A percentile compares a stretch with the other conserved stretches of the same genome.
Conservation (phyloP, 2,888 invertebrate species). For the Stenodera caucasica region DNA sequence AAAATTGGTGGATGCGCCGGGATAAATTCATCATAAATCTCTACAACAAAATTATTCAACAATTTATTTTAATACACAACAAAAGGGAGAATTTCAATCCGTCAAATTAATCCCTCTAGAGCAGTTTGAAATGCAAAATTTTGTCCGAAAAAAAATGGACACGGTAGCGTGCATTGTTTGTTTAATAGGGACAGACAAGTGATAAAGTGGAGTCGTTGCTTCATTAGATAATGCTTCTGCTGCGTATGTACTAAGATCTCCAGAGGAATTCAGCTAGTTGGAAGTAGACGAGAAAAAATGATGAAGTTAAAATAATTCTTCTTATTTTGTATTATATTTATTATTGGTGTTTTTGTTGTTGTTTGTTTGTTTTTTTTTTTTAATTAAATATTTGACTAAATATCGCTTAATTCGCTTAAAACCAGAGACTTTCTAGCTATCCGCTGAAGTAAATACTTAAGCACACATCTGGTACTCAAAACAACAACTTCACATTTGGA, state of each 20-base stretch:
- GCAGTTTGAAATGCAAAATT: not conserved
- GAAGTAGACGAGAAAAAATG: not conserved
- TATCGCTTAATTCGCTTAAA: constrained; percentile 45
- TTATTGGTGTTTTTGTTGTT: no score
- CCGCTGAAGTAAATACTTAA: constrained; percentile 45
- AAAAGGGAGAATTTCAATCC: not conserved
- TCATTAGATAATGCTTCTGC: not conserved
- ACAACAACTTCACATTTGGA: constrained; percentile 48
- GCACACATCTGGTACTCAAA: constrained; percentile 47
- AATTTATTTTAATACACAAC: constrained; percentile 5
- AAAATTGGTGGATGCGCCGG: constrained; percentile 2
- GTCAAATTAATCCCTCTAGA: not conserved
- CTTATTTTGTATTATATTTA: no score
- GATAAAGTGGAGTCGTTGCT: not conserved
- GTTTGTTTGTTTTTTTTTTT: no score
- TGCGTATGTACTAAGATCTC: not conserved
- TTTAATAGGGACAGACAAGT: constrained; percentile 1
- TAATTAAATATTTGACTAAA: no score
- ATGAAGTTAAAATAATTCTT: no score
- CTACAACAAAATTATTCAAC: not conserved
- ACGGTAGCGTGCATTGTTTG: not conserved
- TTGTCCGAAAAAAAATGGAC: not conserved
- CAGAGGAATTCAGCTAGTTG: not conserved
- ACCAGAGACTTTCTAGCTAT: constrained; percentile 41
- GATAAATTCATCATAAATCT: not conserved